phyloP scores from a whole-genome alignment of 2,113 vertebrate species.

The Datnioides undecimradiatus region DNA sequence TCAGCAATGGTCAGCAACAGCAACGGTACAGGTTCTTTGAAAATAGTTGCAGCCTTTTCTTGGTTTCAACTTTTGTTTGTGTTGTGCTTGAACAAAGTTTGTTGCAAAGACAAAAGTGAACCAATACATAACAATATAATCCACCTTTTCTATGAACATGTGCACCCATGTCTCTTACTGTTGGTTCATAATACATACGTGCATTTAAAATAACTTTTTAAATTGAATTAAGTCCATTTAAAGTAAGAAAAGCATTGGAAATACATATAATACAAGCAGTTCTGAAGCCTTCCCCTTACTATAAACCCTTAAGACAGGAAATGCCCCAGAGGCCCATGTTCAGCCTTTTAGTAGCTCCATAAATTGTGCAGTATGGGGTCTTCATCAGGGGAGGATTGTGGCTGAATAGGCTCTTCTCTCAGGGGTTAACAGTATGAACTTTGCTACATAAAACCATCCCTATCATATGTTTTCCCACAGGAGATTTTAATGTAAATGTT shows the following conservation, averaged over 20 bases:
- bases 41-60: too few relatives aligned
- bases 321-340: constrained; percentile 18
- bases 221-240: background rate
- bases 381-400: background rate
- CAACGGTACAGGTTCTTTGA: constrained; percentile 5
- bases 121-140: too few relatives aligned
- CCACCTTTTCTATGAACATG: background rate
- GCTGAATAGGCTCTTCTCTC: background rate
- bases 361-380: constrained; percentile 19
- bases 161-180: background rate
- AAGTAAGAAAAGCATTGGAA: background rate
- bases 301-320: constrained; percentile 25
- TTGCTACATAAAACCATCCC: constrained; percentile 19
- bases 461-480: constrained; percentile 28
- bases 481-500: constrained; percentile 28
- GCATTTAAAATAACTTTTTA: background rate
- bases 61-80: background rate
- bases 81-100: too few relatives aligned
- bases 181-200: background rate
- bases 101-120: too few relatives aligned
- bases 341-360: constrained; percentile 30
- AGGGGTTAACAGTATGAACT: constrained; percentile 30
- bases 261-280: background rate
- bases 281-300: background rate
- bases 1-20: constrained; percentile 48